Evolutionary conservation across 1,140 invertebrate genomes (phyloP).

Genomic region (Brachionus paranguensis): DNA sequence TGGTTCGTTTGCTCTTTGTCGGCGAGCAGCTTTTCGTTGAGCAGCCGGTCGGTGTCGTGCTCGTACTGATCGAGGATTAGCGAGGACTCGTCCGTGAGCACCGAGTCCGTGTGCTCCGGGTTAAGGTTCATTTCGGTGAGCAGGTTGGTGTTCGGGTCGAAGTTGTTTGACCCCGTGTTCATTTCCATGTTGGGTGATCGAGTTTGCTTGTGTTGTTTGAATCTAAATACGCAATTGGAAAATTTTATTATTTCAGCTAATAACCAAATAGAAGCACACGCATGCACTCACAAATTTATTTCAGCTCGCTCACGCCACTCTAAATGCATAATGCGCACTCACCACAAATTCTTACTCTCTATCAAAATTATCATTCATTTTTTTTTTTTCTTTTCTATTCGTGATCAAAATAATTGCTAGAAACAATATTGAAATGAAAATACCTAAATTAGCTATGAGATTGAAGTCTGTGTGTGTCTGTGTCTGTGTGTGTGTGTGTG

Average conservation of each 20-base stretch:
- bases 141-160: neutral
- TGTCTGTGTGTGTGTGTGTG: neutral
- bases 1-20: conserved; percentile 33
- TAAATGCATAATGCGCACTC: neutral
- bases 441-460: neutral
- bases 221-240: neutral
- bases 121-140: conserved; percentile 19
- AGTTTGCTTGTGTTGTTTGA: neutral
- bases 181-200: neutral
- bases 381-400: neutral
- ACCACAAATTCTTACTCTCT: neutral
- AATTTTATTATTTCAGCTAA: neutral
- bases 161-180: neutral
- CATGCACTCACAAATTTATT: neutral
- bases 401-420: neutral
- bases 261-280: neutral
- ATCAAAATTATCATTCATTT: neutral
- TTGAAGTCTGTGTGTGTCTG: neutral
- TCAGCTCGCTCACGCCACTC: neutral
- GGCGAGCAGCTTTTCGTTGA: conserved; percentile 2
- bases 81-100: neutral
- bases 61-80: conserved; percentile 15
- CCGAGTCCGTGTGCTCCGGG: neutral
- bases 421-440: neutral
- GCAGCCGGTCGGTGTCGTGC: conserved; percentile 3